Percentiles rank a stretch among this genome's conserved stretches.
phyloP scores from a whole-genome alignment of 2,888 invertebrate genomes.

The Neria commutata region DNA sequence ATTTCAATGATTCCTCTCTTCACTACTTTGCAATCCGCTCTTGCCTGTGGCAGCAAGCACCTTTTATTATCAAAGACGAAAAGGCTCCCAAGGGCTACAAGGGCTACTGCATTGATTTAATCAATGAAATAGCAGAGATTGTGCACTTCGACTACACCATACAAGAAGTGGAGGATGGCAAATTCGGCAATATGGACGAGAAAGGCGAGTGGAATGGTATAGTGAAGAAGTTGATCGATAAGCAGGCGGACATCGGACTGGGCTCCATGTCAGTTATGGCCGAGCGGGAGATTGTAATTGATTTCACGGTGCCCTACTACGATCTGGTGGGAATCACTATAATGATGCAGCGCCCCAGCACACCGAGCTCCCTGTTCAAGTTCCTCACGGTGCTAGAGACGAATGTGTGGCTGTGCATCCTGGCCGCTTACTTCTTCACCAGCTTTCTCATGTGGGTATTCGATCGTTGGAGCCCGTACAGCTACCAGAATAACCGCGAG shows the following conservation, averaged over 20 bases:
- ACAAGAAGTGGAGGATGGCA: slow-evolving; percentile 77
- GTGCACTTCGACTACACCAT: slow-evolving; percentile 92
- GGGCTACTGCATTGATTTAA: slow-evolving; percentile 95
- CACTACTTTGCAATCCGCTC: not conserved
- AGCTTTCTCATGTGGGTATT: slow-evolving; percentile 95
- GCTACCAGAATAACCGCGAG: slow-evolving; percentile 92
- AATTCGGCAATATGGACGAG: slow-evolving; percentile 89
- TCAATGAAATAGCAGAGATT: slow-evolving; percentile 82
- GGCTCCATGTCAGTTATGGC: slow-evolving; percentile 97
- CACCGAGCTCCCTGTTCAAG: slow-evolving; percentile 92
- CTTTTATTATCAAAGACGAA: slow-evolving; percentile 78
- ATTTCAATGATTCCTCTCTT: too few species aligned
- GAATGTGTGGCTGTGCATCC: slow-evolving; percentile 95
- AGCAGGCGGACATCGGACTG: slow-evolving; percentile 91
- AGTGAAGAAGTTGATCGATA: slow-evolving; percentile 79
- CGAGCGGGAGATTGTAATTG: slow-evolving; percentile 94
- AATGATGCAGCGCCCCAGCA: slow-evolving; percentile 88
- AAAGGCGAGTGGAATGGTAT: slow-evolving; percentile 86
- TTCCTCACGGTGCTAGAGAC: slow-evolving; percentile 95
- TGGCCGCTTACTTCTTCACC: slow-evolving; percentile 94
- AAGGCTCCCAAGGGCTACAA: slow-evolving; percentile 70
- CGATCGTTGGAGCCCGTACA: slow-evolving; percentile 96
- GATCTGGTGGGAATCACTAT: slow-evolving; percentile 97
- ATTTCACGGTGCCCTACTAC: slow-evolving; percentile 98
- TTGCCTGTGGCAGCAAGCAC: slow-evolving; percentile 70